Evolutionary conservation across 1,140 invertebrate genomes (phyloP), one percentile per base, ranked within the genome.

Genomic region (Hyles euphorbiae): DNA sequence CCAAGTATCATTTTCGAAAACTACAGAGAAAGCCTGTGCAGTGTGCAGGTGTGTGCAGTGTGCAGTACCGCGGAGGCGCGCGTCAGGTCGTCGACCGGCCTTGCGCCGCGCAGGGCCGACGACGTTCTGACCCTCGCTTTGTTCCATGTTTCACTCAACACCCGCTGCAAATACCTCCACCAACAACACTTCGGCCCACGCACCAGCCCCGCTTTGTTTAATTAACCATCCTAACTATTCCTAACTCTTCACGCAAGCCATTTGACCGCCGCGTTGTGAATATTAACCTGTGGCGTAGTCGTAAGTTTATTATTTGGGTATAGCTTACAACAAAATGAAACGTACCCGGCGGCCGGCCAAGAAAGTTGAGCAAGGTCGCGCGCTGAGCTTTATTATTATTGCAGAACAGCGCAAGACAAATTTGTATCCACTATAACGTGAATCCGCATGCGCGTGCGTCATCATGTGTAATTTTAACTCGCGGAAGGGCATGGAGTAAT

Each of bases 1-100:
- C 22, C 8, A 52, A 52, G 34, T 10, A 8, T 50, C 49, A 60
- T 54, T 63, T 57, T 56, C 53, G 43, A 58, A 34, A 58, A 55
- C 53, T 61, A 65, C 56, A 54, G 74, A 62, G 63, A 76, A 76
- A 74, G 56, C 36, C 22, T 22, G 36, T 40, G 36, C 36, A 40
- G 36, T 52, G 10, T 52, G 50, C 32, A 52, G 22, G 22, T 22
- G 36, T 40, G 36, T 5, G 36, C 36, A 40, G 36, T 40, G 69
- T 79, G 70, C 72, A 56, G 74, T 76, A 77, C 66, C 58, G 60
- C 66, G 55, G 68, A 59, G 57, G 68, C 70, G 70, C 67, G 76
- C 74, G 78, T 68, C 74, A 74, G 81, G 81, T 86, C 82, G 78
- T 68, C 76, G 83, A 85, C 82, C 82, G 82, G 82, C 83, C 83